Base-by-base conservation (phyloP, 2,113 vertebrate genomes). In the Boulengeromyrus knoepffleri region DNA sequence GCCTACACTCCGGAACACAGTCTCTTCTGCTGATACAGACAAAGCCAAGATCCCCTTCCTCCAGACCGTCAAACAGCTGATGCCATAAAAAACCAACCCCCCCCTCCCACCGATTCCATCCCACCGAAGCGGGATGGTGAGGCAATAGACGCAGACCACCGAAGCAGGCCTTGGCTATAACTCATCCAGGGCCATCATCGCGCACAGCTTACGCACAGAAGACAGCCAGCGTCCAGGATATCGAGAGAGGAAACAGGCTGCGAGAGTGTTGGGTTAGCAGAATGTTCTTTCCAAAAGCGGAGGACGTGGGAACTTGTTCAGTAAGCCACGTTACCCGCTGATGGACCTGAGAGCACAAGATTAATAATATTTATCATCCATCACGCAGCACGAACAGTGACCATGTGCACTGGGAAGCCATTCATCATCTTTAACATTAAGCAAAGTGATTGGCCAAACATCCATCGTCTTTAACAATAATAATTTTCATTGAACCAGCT, bases 331-430 rank as follows among this genome's bases (percentile, higher is more conserved):
- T 89, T 89, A 93, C 92, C 85, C 58, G 90, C 88, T 53, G 91
- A 94, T 93, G 93, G 93, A 93, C 91, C 89, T 90, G 92, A 86
- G 87, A 89, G 90, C 89, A 90, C 88, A 91, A 91, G 90, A 91
- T 92, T 91, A 94, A 95, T 93, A 94, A 94, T 93, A 90, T 24
- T 91, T 84, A 91, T 84, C 89, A 90, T 88, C 90, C 90, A 92
- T 90, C 46, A 88, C 91, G 88, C 91, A 89, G 85, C 31, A 89
- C 87, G 85, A 91, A 88, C 85, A 88, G 52, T 31, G 31, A 17
- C 70, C 58, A 47, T 47, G 24, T 49, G 53, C n/a, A 47, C 9
- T 47, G 62, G 45, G 56, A 70, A 45, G 88, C 42, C 80, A 90
- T 90, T 83, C 39, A 87, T 91, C 85, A 70, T 66, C 89, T 62